These are phyloP conservation scores for Sthenelais limicola DNA, from an alignment of 2,888 invertebrate genomes.

Conservation along the genomic window DNA sequence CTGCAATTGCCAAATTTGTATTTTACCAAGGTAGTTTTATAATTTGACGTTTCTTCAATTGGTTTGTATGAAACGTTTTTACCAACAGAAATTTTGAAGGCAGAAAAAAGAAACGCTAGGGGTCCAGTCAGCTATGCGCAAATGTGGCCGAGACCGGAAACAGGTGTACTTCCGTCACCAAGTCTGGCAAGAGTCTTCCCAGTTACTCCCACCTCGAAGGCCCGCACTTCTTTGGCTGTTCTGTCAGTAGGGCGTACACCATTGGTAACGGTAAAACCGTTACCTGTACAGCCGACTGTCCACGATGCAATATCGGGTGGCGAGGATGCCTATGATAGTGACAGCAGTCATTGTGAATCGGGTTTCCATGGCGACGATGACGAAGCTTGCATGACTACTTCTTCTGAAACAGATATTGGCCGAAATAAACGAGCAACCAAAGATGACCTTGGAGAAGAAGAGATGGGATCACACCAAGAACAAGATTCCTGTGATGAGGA, in stretches of 20 bases:
- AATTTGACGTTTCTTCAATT: too few relatives aligned
- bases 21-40: too few relatives aligned
- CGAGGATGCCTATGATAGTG: background rate
- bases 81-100: too few relatives aligned
- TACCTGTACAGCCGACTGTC: background rate
- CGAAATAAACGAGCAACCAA: too few relatives aligned
- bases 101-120: too few relatives aligned
- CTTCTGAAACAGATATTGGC: too few relatives aligned
- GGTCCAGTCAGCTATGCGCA: too few relatives aligned
- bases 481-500: too few relatives aligned
- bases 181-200: slow-evolving; percentile 3
- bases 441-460: too few relatives aligned
- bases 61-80: too few relatives aligned
- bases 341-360: slow-evolving; percentile 20
- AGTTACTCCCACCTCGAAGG: background rate
- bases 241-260: background rate
- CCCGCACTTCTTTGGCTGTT: background rate
- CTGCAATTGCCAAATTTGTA: too few relatives aligned
- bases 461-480: too few relatives aligned
- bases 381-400: background rate
- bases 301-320: background rate
- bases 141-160: slow-evolving; percentile 9
- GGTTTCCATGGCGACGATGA: slow-evolving; percentile 35
- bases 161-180: background rate
- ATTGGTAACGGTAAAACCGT: background rate